Evolutionary conservation across 2,888 invertebrate genomes (phyloP), one percentile per base, ranked within the genome.

Genomic region (Amblyteles armatorius): DNA sequence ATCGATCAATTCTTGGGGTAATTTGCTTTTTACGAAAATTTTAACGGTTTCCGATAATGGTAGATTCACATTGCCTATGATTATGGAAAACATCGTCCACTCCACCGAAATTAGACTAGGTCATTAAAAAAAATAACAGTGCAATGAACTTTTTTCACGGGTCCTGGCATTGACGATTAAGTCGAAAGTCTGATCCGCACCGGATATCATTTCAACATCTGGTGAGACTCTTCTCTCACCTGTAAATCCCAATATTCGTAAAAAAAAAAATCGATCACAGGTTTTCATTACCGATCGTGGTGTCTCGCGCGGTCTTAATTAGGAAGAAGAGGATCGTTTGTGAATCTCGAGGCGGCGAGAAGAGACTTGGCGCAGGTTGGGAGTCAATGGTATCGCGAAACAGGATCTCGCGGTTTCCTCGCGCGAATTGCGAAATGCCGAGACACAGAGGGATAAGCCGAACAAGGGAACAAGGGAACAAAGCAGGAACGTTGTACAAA

Each of bases 321-420:
- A 40, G 60, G 26, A 26, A 29, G 26, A 60, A 13, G 60, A 22
- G 60, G n/a, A 16, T 26, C 13, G 29, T 26, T 60, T 29, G 13
- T 60, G 22, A 29, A 29, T 60, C 29, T 13, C 60, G 60, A 9
- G 29, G 29, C 29, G 13, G 60, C 60, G 3, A 16, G 11, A 29
- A 29, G 26, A 16, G 5, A 6, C 29, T 29, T 16, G 26, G 2
- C 11, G 5, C 4, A 13, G 57, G 57, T 2, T 26, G 22, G 26
- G 6, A 29, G 26, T 29, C 60, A 60, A 60, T 13, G 26, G 60
- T 60, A 60, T 60, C 60, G 29, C 60, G 60, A 60, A 29, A 60
- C 29, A 13, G 60, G 16, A 60, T 60, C 29, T 60, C 60, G 4
- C 60, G 13, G 16, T 22, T 29, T 16, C 22, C 29, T 29, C 4